Conservation (phyloP, 2,888 invertebrate genomes). For the Axea sp. region DNA sequence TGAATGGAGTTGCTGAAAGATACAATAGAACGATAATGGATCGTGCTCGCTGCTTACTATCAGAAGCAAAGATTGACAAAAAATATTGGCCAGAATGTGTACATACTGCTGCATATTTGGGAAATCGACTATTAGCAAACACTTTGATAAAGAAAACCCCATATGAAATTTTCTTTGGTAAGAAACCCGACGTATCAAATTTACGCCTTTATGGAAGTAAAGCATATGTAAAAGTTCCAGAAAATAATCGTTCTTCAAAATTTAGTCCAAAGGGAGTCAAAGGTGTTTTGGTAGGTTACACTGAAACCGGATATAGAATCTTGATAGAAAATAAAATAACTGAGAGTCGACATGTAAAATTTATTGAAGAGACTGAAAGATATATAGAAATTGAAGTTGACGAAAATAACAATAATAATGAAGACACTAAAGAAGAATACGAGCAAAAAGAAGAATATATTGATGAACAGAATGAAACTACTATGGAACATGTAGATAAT, state of each 20-base stretch:
- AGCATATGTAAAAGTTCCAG: constrained; percentile 39
- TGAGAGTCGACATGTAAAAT: constrained; percentile 3
- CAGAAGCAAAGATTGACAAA: constrained; percentile 2
- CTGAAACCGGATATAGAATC: constrained; percentile 2
- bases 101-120: constrained; percentile 2
- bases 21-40: constrained; percentile 57
- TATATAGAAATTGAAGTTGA: constrained; percentile 3
- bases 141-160: constrained; percentile 20
- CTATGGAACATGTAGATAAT: no score
- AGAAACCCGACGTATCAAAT: constrained; percentile 33
- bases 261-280: constrained; percentile 34
- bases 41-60: constrained; percentile 13
- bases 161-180: constrained; percentile 38
- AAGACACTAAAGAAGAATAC: background rate
- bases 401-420: background rate
- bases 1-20: constrained; percentile 42
- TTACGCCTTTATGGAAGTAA: constrained; percentile 29
- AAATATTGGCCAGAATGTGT: constrained; percentile 13
- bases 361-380: background rate
- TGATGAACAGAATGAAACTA: no score
- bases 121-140: constrained; percentile 4
- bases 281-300: constrained; percentile 22
- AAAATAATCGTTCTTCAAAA: constrained; percentile 20
- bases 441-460: no score
- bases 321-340: constrained; percentile 1